Evolutionary conservation across 2,113 vertebrate genomes (phyloP).

Genomic region (Percopsis transmontana): DNA sequence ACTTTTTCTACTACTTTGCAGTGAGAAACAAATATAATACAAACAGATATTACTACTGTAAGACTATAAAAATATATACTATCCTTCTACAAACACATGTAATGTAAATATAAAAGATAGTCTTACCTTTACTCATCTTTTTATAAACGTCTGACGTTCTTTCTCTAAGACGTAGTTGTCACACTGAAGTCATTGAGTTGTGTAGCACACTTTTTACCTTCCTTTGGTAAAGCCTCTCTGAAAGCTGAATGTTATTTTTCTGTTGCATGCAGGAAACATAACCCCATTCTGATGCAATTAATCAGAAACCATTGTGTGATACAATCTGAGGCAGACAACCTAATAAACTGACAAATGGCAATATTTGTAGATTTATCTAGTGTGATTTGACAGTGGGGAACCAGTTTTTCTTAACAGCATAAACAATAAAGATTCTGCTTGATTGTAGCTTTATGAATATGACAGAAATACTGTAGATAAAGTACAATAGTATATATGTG

Average conservation of each 20-base stretch:
- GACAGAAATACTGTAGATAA: background rate
- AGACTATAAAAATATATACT: slow-evolving; percentile 42
- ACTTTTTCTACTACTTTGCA: no score
- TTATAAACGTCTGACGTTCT: background rate
- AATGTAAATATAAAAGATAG: background rate
- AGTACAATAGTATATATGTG: no score
- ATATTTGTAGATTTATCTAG: background rate
- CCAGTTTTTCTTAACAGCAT: background rate
- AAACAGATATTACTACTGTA: background rate
- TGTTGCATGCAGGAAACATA: slow-evolving; percentile 81
- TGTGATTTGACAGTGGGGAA: no score
- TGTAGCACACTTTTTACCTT: slow-evolving; percentile 69
- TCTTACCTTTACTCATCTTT: background rate
- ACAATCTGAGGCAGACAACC: background rate
- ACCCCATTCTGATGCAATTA: slow-evolving; percentile 61
- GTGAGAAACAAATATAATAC: background rate
- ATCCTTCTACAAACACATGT: background rate
- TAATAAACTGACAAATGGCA: background rate
- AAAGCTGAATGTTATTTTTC: slow-evolving; percentile 62
- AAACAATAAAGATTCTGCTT: background rate
- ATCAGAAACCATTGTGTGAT: background rate
- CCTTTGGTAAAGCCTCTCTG: slow-evolving; percentile 24
- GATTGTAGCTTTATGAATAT: background rate
- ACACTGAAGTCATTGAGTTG: slow-evolving; percentile 43
- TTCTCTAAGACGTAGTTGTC: slow-evolving; percentile 30